A percentile compares a stretch with the other conserved stretches of the same genome.
Evolutionary conservation across 2,113 vertebrate genomes (phyloP).

Genomic region (Lynx canadensis): DNA sequence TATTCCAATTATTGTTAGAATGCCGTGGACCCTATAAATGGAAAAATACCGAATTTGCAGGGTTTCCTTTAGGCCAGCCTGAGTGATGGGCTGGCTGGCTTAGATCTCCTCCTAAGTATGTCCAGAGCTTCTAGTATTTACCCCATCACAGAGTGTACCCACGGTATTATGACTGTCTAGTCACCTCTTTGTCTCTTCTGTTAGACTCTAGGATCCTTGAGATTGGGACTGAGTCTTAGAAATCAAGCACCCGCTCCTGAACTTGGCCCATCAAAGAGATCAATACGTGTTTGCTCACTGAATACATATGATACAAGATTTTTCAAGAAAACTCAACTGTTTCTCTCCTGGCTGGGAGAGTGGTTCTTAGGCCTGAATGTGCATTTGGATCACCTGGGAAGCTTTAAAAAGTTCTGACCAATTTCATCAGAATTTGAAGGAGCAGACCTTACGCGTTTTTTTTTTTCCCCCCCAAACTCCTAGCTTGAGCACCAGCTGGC

Average conservation of each 20-base stretch:
- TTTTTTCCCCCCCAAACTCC: not conserved
- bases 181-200: not conserved
- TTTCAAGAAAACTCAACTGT: not conserved
- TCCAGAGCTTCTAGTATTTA: not conserved
- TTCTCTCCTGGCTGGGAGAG: not conserved
- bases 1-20: not conserved
- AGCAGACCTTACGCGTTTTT: not conserved
- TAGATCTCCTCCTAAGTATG: too few species aligned
- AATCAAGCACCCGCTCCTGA: not conserved
- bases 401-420: not conserved
- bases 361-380: not conserved
- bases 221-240: not conserved
- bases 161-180: rapidly evolving
- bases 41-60: not conserved
- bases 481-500: rapidly evolving
- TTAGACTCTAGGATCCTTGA: not conserved
- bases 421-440: not conserved
- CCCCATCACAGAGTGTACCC: rapidly evolving
- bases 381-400: not conserved
- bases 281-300: not conserved
- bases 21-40: not conserved
- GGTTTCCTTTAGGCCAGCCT: not conserved
- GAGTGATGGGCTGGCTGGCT: not conserved
- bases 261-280: not conserved
- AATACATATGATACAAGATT: not conserved